Evolutionary conservation across 1,140 invertebrate genomes (phyloP), one percentile per base, ranked within the genome.

Genomic region (Anoplophora glabripennis): DNA sequence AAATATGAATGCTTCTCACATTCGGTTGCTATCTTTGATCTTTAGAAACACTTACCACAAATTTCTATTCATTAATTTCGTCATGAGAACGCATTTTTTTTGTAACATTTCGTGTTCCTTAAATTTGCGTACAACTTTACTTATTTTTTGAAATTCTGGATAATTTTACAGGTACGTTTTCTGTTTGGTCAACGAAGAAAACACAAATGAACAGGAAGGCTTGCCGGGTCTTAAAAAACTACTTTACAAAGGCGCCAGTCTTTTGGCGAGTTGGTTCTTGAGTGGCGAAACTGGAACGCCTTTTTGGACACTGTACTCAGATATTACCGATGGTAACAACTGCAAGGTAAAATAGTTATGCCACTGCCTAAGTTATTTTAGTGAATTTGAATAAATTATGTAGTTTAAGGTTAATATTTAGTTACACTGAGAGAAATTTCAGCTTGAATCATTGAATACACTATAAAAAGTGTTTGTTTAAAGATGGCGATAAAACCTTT

Each of bases 181-280:
- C 58, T 92, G 89, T 70, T 75, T 87, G 8, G 83, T 91, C 9
- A 91, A 90, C 67, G 78, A 83, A 63, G 82, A 82, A 36, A 76
- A 78, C 41, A 78, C 77, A 52, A 75, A 76, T 57, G 77, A 80
- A 46, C 74, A 76, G 53, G 68, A 77, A 57, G 77, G 77, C 58
- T 73, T 78, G 46, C 81, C 78, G 35, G 80, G 81, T 28, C 84
- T 86, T 62, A 89, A 83, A 75, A 78, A 77, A 37, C 80, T 80
- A 40, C 74, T 90, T 12, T 86, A 87, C 1, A 90, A 87, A 76
- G 69, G 87, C 4, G 83, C 86, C 57, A 92, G 89, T 74, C 80
- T 90, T 66, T 81, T 81, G 10, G 84, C 86, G 0, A 85, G 84
- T 1, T 88, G 86, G 75, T 83, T 83, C 1, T 76, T 89, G 3